Evolutionary conservation across 2,113 vertebrate genomes (phyloP).

Genomic region (Porphyrio hochstetteri): DNA sequence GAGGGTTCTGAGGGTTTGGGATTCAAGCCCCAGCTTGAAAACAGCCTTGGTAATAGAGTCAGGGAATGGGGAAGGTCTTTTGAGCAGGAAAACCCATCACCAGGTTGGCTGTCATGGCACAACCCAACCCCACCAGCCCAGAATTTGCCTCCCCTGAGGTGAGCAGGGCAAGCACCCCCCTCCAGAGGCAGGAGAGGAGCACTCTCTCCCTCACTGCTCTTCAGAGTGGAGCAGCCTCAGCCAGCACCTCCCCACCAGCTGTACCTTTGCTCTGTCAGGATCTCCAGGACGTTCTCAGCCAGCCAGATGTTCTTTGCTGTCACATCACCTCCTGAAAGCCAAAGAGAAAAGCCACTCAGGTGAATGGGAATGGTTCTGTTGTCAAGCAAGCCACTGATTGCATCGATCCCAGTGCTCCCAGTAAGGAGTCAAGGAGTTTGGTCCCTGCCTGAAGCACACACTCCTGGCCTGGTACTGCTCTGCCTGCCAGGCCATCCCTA

Average conservation of each 20-base stretch:
- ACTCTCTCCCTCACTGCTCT: too few species aligned
- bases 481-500: neutral
- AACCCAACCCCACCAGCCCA: neutral
- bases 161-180: neutral
- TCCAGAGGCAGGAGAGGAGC: neutral
- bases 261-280: constrained; percentile 91
- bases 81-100: neutral
- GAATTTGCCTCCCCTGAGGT: neutral
- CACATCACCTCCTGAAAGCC: constrained; percentile 87
- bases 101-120: neutral
- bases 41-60: fast-evolving
- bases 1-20: neutral
- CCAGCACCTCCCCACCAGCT: neutral
- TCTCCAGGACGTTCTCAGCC: constrained; percentile 91
- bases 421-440: neutral
- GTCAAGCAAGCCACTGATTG: fast-evolving
- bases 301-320: constrained; percentile 93
- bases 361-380: fast-evolving
- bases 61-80: neutral
- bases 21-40: neutral
- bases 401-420: fast-evolving
- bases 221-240: fast-evolving
- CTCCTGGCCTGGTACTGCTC: neutral
- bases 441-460: neutral
- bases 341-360: neutral